Conservation (phyloP, 2,113 vertebrate species). For the Panurus biarmicus region DNA sequence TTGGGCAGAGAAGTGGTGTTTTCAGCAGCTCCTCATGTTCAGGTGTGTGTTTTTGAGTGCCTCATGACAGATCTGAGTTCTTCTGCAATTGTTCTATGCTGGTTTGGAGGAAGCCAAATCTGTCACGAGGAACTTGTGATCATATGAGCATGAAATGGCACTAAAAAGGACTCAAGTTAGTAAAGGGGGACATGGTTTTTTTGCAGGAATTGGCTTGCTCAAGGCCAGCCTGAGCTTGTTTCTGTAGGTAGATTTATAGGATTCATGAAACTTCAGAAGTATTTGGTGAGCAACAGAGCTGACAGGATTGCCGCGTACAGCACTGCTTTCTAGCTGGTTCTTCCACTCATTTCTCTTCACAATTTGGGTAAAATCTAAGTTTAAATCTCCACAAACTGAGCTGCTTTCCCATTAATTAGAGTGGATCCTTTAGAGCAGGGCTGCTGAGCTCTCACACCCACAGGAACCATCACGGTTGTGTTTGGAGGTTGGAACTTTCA, state of each 20-base stretch:
- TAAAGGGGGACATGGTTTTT: background rate
- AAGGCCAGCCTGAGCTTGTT: background rate
- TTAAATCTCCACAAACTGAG: background rate
- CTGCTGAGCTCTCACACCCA: background rate
- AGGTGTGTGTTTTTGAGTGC: background rate
- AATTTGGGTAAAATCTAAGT: background rate
- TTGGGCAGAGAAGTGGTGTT: background rate
- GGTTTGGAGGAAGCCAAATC: background rate
- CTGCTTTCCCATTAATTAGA: background rate
- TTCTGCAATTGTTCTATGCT: background rate
- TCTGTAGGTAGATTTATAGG: background rate
- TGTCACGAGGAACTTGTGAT: background rate
- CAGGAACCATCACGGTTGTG: fast-evolving
- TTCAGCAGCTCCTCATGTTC: background rate
- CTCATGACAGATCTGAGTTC: background rate
- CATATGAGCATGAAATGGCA: background rate
- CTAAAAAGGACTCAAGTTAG: background rate
- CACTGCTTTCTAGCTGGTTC: background rate
- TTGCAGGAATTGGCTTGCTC: background rate
- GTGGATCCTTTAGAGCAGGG: background rate
- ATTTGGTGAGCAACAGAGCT: background rate
- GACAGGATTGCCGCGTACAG: background rate
- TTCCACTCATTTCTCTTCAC: background rate
- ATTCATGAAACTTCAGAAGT: background rate
- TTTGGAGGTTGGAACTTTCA: background rate